These are phyloP conservation scores for Iselma pallidipennis DNA, from an alignment of 2,888 invertebrate genomes.

Conservation along the genomic window DNA sequence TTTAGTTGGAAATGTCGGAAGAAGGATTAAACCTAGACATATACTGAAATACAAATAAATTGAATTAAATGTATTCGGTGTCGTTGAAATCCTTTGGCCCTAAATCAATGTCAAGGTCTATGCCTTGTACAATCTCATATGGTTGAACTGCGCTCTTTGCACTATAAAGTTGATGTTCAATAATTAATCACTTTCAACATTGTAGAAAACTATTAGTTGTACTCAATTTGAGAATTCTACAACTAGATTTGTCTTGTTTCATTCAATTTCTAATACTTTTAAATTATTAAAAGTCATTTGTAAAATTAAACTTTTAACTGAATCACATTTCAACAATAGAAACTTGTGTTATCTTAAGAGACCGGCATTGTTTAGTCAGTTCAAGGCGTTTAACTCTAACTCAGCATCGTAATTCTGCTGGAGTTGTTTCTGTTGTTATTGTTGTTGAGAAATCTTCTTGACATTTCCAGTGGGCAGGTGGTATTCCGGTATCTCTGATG, in stretches of 20 bases:
- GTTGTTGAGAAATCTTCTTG: constrained; percentile 7
- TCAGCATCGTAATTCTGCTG: constrained; percentile 3
- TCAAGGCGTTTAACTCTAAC: neutral
- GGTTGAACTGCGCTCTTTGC: neutral
- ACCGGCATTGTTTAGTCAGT: neutral
- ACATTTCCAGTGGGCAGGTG: constrained; percentile 20
- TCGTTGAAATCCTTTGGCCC: neutral
- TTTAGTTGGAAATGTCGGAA: neutral
- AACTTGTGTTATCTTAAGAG: neutral
- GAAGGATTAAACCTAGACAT: neutral
- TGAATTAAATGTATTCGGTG: neutral
- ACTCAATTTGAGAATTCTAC: no score
- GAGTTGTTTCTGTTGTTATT: constrained; percentile 12
- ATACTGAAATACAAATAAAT: neutral
- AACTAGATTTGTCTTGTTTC: no score
- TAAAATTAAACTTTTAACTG: neutral
- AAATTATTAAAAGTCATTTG: no score
- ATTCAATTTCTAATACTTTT: no score
- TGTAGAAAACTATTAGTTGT: neutral
- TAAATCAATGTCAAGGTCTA: neutral
- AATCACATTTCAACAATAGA: neutral
- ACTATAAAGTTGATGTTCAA: neutral
- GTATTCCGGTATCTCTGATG: constrained; percentile 11
- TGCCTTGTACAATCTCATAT: neutral
- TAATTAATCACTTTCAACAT: neutral